These are phyloP conservation scores for Nothocercus nigrocapillus DNA, from an alignment of 2,113 vertebrate genomes.

Conservation along the genomic window DNA sequence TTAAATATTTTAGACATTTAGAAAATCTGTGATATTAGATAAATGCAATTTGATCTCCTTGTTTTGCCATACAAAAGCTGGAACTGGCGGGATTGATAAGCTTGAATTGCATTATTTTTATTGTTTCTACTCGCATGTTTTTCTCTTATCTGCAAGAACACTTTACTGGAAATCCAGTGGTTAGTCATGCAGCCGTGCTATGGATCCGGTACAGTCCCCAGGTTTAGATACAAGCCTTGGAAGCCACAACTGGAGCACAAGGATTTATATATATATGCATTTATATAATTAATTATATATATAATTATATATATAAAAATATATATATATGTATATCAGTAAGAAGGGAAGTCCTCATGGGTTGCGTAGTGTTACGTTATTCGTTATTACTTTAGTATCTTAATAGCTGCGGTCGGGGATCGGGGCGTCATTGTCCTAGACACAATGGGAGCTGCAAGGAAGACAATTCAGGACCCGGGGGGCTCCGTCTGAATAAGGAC, in stretches of 20 bases:
- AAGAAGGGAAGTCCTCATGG: not conserved
- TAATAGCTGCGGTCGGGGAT: accelerated
- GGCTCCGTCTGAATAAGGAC: not conserved
- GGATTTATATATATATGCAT: not conserved
- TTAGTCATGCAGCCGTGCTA: not conserved
- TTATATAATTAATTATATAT: no score
- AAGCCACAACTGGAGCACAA: not conserved
- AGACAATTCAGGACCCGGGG: not conserved
- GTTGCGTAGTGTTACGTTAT: not conserved
- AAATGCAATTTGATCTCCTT: conserved; percentile 72
- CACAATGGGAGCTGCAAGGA: not conserved
- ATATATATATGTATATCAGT: no score
- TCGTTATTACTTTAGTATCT: not conserved
- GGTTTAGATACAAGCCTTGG: not conserved
- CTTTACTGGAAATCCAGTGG: not conserved
- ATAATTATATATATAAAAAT: no score
- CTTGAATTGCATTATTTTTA: conserved; percentile 68
- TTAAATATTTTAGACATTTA: conserved; percentile 69
- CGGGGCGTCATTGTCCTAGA: not conserved
- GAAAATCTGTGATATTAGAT: conserved; percentile 73
- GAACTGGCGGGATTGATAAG: conserved; percentile 69
- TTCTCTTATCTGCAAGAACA: conserved; percentile 63
- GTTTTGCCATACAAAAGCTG: conserved; percentile 69
- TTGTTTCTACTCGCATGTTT: conserved; percentile 56
- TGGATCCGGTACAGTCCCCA: not conserved